Percentiles rank a stretch among this genome's conserved stretches.
These are phyloP conservation scores for Columba janthina DNA, from an alignment of 2,113 vertebrate species.

Conservation along the genomic window DNA sequence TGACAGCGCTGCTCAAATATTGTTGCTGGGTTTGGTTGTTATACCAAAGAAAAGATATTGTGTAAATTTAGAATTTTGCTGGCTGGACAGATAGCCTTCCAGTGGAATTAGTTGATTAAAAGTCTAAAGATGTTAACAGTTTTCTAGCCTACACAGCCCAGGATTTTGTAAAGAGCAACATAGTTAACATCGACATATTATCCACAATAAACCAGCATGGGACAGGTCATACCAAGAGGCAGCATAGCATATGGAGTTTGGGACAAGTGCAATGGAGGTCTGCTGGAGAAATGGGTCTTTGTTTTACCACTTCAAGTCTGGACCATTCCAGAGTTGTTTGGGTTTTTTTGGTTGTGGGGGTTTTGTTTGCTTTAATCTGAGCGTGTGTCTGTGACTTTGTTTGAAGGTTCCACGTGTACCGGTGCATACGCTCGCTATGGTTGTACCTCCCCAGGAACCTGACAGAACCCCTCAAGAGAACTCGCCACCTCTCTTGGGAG, in stretches of 20 bases:
- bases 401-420: conserved; percentile 95
- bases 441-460: conserved; percentile 97
- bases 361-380: background rate
- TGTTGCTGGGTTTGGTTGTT: background rate
- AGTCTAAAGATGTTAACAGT: background rate
- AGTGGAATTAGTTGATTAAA: background rate
- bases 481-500: conserved; percentile 82
- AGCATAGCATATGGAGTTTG: background rate
- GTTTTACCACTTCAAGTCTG: background rate
- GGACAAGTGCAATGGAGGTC: background rate
- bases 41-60: background rate
- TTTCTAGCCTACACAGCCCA: background rate
- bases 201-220: background rate
- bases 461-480: conserved; percentile 92
- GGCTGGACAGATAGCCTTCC: background rate
- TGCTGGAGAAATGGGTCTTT: background rate
- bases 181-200: background rate
- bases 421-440: conserved; percentile 96
- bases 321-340: background rate
- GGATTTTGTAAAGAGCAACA: background rate
- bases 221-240: background rate
- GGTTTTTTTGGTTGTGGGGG: background rate
- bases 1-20: background rate
- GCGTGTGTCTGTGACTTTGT: conserved; percentile 19
- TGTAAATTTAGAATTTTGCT: background rate